Conservation (phyloP, 2,888 invertebrate species). For the Leptothorax acervorum region DNA sequence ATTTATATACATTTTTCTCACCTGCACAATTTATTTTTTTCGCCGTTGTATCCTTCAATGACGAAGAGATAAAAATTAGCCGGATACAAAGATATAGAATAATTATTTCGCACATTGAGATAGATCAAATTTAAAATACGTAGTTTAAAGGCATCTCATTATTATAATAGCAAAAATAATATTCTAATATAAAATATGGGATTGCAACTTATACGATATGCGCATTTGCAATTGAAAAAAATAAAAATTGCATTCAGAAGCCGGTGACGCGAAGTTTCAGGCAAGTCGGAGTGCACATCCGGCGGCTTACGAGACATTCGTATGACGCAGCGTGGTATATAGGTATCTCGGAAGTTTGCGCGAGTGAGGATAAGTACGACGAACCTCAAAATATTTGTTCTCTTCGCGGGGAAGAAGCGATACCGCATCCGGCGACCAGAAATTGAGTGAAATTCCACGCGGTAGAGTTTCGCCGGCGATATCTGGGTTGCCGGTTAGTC, state of each 20-base stretch:
- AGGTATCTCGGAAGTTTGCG: slow-evolving; percentile 31
- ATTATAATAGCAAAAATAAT: not conserved
- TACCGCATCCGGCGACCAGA: slow-evolving; percentile 59
- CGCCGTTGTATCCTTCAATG: not conserved
- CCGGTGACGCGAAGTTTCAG: slow-evolving; percentile 25
- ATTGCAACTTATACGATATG: not conserved
- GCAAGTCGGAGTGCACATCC: slow-evolving; percentile 30
- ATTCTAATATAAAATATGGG: not conserved
- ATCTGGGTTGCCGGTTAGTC: slow-evolving; percentile 62
- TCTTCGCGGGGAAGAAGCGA: slow-evolving; percentile 31
- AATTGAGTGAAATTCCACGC: slow-evolving; percentile 61
- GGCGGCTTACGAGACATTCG: slow-evolving; percentile 19
- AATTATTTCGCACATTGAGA: not conserved
- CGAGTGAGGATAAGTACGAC: slow-evolving; percentile 15
- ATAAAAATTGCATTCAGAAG: slow-evolving; percentile 15
- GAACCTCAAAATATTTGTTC: slow-evolving; percentile 51
- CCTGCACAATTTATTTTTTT: not conserved
- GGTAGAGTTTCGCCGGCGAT: slow-evolving; percentile 63
- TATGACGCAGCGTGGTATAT: slow-evolving; percentile 1
- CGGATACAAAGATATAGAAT: not conserved
- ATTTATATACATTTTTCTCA: not conserved
- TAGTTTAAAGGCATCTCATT: not conserved
- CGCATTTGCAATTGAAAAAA: slow-evolving; percentile 10
- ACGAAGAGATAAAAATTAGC: not conserved
- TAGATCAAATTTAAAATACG: not conserved